Conservation (phyloP, 2,113 vertebrate genomes). For the Festucalex cinctus region DNA sequence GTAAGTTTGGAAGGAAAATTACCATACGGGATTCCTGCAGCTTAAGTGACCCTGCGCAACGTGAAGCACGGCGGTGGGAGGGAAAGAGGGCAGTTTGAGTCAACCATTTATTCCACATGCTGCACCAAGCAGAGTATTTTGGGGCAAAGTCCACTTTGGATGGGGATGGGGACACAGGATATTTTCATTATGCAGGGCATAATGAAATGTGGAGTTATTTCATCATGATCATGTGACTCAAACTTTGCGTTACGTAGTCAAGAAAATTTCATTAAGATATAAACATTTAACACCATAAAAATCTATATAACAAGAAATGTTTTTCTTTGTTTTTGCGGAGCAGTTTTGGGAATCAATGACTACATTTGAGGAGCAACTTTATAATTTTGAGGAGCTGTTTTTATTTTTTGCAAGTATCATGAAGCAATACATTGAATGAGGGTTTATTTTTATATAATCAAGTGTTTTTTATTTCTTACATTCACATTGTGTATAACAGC, state of each 20-base stretch:
- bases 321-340: not conserved
- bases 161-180: constrained; percentile 36
- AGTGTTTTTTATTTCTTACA: too few relatives aligned
- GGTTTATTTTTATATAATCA: too few relatives aligned
- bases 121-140: constrained; percentile 10
- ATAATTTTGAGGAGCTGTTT: too few relatives aligned
- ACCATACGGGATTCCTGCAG: constrained; percentile 10
- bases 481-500: too few relatives aligned
- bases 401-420: too few relatives aligned
- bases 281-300: too few relatives aligned
- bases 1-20: constrained; percentile 12
- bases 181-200: not conserved
- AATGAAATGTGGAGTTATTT: not conserved
- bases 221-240: not conserved
- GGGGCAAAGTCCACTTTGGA: constrained; percentile 46
- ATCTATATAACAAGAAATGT: not conserved
- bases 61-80: constrained; percentile 29
- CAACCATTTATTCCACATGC: constrained; percentile 39
- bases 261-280: too few relatives aligned
- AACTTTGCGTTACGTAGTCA: not conserved
- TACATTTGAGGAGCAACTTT: too few relatives aligned
- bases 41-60: constrained; percentile 13
- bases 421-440: too few relatives aligned
- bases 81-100: constrained; percentile 24
- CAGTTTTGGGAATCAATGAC: too few relatives aligned